Evolutionary conservation across 2,888 invertebrate genomes (phyloP), one percentile per base, ranked within the genome.

Genomic region (Acleris emargana): DNA sequence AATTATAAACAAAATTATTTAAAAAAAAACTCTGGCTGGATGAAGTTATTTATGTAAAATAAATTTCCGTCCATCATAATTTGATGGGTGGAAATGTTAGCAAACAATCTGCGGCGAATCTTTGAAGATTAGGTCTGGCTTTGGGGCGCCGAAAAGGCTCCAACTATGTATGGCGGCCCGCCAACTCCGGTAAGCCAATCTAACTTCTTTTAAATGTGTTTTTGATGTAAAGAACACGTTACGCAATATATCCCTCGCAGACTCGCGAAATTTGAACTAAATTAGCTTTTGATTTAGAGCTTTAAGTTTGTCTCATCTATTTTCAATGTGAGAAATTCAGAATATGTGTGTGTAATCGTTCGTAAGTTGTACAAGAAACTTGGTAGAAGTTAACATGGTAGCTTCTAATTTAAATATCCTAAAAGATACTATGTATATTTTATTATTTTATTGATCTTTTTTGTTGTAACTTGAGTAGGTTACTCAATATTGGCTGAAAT

Each of bases 181-280:
- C 90, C 91, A 90, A 90, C 88, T 90, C 87, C 84, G 77, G 83
- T 89, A 89, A 91, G 91, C 91, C 91, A 92, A 92, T 92, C 88
- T 92, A 92, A 91, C 91, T 91, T 92, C 90, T 91, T 91, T 90
- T 91, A 91, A 92, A 92, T 91, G 89, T 91, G 91, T 91, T 92
- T 91, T 91, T 91, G 91, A 91, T 91, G 88, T 88, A 89, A 90
- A 91, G 86, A 91, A 88, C 89, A 87, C 88, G 88, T 89, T 89
- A 87, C 85, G 81, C 82, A 83, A 89, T 88, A 88, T 88, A 87
- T 83, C 79, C 82, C 82, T 79, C 77, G 79, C 76, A 81, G 77
- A 81, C 82, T 84, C 78, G 76, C 78, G 83, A 87, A 87, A 86
- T 85, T 83, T 79, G 75, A 80, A 83, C 83, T 80, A 89, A 90